A percentile compares a stretch with the other conserved stretches of the same genome.
These are phyloP conservation scores for Andrena bicolor DNA, from an alignment of 2,888 invertebrate genomes.

Conservation along the genomic window DNA sequence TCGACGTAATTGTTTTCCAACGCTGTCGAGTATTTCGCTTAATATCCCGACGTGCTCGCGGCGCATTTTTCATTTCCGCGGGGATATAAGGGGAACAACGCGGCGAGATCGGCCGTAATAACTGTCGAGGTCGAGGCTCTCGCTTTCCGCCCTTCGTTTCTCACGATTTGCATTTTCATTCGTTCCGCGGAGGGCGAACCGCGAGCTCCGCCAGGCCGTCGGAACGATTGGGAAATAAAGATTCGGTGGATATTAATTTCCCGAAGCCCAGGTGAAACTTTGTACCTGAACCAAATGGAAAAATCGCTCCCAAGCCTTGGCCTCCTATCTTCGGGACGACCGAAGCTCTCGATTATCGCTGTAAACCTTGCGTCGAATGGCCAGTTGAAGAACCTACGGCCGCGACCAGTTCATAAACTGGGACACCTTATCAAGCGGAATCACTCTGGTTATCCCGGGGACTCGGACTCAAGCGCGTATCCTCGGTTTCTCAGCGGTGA, in stretches of 20 bases:
- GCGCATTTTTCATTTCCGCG: conserved; percentile 63
- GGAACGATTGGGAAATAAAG: conserved; percentile 5
- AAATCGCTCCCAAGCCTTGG: no score
- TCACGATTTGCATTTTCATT: conserved; percentile 64
- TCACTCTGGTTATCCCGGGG: background rate
- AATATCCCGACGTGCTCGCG: conserved; percentile 22
- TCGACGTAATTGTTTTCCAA: conserved; percentile 39
- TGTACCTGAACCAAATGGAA: background rate
- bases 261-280: background rate
- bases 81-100: conserved; percentile 37
- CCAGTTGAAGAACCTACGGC: background rate
- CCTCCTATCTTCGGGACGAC: no score
- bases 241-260: background rate
- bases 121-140: conserved; percentile 47
- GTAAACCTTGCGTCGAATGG: no score
- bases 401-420: background rate
- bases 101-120: conserved; percentile 59
- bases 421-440: background rate
- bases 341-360: no score
- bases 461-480: conserved; percentile 8
- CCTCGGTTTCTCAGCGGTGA: background rate
- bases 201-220: background rate
- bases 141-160: conserved; percentile 44
- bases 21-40: conserved; percentile 47
- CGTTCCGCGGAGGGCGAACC: conserved; percentile 24